These are phyloP conservation scores for Sphyrna mokarran DNA, from an alignment of 2,113 vertebrate genomes.

Conservation along the genomic window DNA sequence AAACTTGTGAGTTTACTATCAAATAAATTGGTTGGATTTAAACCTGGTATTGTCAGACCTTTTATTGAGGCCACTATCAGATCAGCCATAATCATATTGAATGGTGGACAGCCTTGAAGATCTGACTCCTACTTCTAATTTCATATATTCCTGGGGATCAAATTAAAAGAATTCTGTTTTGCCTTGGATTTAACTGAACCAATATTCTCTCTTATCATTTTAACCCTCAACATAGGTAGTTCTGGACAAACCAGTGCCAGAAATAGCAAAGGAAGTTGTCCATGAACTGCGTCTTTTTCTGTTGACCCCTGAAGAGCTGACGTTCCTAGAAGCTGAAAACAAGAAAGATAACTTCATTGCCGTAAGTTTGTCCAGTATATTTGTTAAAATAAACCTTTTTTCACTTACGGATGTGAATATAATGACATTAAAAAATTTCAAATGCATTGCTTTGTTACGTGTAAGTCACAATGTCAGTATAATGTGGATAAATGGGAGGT, in stretches of 20 bases:
- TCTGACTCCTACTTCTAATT: too few species aligned
- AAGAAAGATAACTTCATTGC: conserved; percentile 61
- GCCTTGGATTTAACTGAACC: not conserved
- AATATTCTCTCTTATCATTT: not conserved
- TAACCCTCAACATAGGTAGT: conserved; percentile 53
- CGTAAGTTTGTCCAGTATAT: conserved; percentile 45
- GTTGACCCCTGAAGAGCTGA: conserved; percentile 60
- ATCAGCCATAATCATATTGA: too few species aligned
- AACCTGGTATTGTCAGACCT: too few species aligned
- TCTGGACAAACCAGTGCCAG: conserved; percentile 51
- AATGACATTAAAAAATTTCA: not conserved
- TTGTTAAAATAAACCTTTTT: not conserved
- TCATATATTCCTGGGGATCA: not conserved
- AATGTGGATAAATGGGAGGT: too few species aligned
- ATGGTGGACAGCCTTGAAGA: too few species aligned
- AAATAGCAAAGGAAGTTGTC: conserved; percentile 55
- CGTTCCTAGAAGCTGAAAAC: conserved; percentile 58
- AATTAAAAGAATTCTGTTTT: not conserved
- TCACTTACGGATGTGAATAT: not conserved
- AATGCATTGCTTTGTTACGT: not conserved
- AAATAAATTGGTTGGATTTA: too few species aligned
- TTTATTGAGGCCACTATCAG: too few species aligned
- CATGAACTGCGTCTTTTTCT: conserved; percentile 59
- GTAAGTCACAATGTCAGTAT: not conserved
- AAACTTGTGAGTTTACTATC: too few species aligned